Evolutionary conservation across 2,797 vertebrate species (phyloP).

Genomic region (Tangara arthus): DNA sequence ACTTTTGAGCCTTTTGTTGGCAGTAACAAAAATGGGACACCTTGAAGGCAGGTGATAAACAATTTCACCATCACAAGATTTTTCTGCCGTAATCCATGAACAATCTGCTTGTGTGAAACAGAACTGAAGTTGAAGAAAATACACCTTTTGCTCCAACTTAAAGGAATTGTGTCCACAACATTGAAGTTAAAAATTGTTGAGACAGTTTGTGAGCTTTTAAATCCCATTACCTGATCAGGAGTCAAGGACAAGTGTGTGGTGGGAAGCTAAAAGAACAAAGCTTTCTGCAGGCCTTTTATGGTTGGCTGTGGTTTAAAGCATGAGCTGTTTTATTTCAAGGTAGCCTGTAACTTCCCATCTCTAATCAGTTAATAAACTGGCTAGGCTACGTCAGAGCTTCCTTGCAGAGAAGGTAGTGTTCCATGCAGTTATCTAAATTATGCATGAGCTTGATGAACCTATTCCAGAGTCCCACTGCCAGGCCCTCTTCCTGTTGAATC

Average conservation of each 20-base stretch:
- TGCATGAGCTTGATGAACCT: background rate
- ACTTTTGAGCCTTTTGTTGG: background rate
- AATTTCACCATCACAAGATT: background rate
- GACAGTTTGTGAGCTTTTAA: background rate
- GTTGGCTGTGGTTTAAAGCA: background rate
- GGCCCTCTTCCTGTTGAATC: background rate
- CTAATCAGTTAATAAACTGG: background rate
- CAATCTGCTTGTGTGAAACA: background rate
- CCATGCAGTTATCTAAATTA: background rate
- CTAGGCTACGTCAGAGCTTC: background rate
- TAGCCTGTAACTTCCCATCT: background rate
- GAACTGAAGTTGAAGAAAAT: background rate
- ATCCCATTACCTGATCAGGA: accelerated
- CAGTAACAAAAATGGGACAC: background rate
- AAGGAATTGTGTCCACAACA: background rate
- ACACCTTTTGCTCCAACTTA: background rate
- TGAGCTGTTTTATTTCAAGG: background rate
- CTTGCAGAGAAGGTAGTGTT: background rate
- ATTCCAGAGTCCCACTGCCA: background rate
- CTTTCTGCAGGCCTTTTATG: background rate
- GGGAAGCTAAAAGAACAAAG: background rate
- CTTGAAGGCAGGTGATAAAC: background rate
- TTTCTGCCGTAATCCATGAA: background rate
- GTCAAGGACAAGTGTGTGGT: background rate
- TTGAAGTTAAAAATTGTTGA: background rate